Evolutionary conservation across 1,140 invertebrate genomes (phyloP), one percentile per base, ranked within the genome.

Genomic region (Drosophila kikkawai): DNA sequence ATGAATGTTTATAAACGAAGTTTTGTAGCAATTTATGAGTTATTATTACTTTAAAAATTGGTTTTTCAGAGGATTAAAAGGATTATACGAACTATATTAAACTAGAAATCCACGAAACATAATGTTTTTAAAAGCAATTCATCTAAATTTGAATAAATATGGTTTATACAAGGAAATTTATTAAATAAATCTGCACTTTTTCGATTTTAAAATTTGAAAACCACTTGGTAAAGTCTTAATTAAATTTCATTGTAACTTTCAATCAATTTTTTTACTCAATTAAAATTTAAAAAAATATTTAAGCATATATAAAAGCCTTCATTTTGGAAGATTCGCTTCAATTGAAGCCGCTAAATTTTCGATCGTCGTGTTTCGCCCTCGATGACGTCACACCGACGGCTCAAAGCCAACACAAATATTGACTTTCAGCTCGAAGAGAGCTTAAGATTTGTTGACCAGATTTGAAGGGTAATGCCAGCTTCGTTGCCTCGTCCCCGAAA

Each of bases 381-480:
- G 22, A 47, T 70, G 67, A 70, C 67, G 67, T 70, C 67, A 70
- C 63, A 45, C 19, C 11, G 19, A 6, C 22, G 22, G 37, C 45
- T 68, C 22, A 68, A 22, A 68, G 32, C 63, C 67, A 68, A 36
- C 53, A 73, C 59, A 67, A 68, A 70, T 70, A 70, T 70, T 73
- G 70, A 73, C 70, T 58, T 50, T 42, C 22, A 22, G 32, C 55
- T 66, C 22, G 58, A 66, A 32, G 12, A 61, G 56, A 66, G 53
- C 67, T 73, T 50, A 73, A 70, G 69, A 58, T 73, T 42, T 26
- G 64, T 68, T 69, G 67, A 55, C 67, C 64, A 41, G 48, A 70
- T 48, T 42, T 50, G 32, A 71, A 60, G 67, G 45, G 69, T 50
- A 73, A 48, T 45, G 42, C 17, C 65, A 29, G 61, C 63, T 66